Evolutionary conservation across 2,113 vertebrate genomes (phyloP), one percentile per base, ranked within the genome.

Genomic region (Pogonocichla stellata): DNA sequence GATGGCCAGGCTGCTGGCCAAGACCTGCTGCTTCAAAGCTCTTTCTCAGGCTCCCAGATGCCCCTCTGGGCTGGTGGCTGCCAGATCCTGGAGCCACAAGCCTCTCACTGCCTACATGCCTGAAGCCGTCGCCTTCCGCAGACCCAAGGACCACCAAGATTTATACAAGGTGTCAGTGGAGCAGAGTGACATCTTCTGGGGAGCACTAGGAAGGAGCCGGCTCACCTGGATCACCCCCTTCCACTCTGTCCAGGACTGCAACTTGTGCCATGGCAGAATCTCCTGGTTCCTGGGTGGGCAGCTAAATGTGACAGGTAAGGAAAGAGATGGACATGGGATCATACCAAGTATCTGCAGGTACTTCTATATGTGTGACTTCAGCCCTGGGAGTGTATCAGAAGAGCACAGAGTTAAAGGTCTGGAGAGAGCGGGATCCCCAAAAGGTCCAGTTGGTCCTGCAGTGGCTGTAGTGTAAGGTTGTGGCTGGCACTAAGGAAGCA

Each of bases 221-320:
- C 97, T 98, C 26, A 97, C 80, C 45, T 98, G 98, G 98, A 98
- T 97, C 75, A 94, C 74, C 10, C 96, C 98, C 12, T 98, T 98
- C 81, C 93, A 92, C 84, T 88, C 96, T 6, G 97, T 98, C 11
- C 97, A 97, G 77, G 94, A 98, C 97, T 98, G 98, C 0, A 47
- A 98, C 58, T 96, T 98, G 53, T 94, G 1, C 73, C 93, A 91
- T 33, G 97, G 96, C 67, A 95, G 40, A 19, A 5, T 96, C 53
- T 94, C 95, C 58, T 98, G 97, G 96, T 98, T 98, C 94, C 89
- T 96, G 58, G 96, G 97, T 6, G 96, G 97, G 28, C 83, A 94
- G 87, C 92, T 97, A 61, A 97, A 97, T 0, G 91, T 96, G 80
- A 53, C 96, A 84, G 97, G 97, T 97, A 87, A 96, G 93, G 36